Conservation (phyloP, 2,888 invertebrate species). For the Chalcis sispes region DNA sequence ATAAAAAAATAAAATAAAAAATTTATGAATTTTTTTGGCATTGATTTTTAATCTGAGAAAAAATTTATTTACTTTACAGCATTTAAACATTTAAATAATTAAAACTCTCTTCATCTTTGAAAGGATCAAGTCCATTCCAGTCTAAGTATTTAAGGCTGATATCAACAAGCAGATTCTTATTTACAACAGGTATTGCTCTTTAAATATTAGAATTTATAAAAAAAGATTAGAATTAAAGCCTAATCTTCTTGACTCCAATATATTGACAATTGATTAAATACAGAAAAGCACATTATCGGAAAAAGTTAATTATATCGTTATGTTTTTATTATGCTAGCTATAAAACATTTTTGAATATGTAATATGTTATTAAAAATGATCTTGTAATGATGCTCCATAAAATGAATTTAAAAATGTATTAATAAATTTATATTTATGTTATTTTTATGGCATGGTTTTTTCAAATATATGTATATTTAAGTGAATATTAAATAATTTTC, state of each 20-base stretch:
- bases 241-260: background rate
- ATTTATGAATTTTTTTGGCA: slow-evolving; percentile 31
- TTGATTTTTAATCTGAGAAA: background rate
- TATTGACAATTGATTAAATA: background rate
- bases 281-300: too few species aligned
- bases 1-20: slow-evolving; percentile 29
- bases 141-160: slow-evolving; percentile 3
- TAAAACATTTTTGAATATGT: too few species aligned
- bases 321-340: too few species aligned
- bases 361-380: too few species aligned
- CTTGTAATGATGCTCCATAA: too few species aligned
- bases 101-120: slow-evolving; percentile 14
- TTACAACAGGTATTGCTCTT: background rate
- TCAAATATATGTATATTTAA: too few species aligned
- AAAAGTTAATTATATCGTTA: too few species aligned
- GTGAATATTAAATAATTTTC: too few species aligned
- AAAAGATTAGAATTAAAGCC: background rate
- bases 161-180: slow-evolving; percentile 18
- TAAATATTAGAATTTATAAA: background rate
- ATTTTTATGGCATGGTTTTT: too few species aligned
- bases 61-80: slow-evolving; percentile 5
- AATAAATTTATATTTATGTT: too few species aligned
- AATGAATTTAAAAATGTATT: too few species aligned
- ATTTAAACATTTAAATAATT: slow-evolving; percentile 12
- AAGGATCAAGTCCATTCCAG: slow-evolving; percentile 12